Conservation (phyloP, 2,797 vertebrate species). For the Enteromius argenteus region DNA sequence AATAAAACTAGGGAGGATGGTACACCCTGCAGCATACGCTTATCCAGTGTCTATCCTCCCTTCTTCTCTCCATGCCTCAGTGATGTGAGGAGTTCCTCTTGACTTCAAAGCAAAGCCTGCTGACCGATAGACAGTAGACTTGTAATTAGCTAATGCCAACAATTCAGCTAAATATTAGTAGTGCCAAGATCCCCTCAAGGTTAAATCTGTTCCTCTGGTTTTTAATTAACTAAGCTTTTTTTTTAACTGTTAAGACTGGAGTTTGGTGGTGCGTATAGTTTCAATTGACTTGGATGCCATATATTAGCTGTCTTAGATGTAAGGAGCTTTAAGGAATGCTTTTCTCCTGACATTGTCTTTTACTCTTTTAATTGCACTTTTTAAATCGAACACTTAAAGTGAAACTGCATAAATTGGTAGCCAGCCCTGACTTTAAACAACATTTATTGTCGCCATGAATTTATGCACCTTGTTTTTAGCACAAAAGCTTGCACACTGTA, state of each 20-base stretch:
- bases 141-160: constrained; percentile 52
- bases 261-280: constrained; percentile 40
- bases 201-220: constrained; percentile 43
- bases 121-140: constrained; percentile 21
- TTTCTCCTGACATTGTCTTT: constrained; percentile 17
- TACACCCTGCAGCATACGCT: constrained; percentile 28
- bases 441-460: constrained; percentile 5
- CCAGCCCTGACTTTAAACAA: background rate
- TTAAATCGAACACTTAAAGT: background rate
- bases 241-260: background rate
- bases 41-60: constrained; percentile 22
- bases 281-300: background rate
- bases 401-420: background rate
- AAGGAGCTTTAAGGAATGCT: constrained; percentile 4
- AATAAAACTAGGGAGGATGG: constrained; percentile 41
- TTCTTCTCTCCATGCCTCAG: constrained; percentile 19
- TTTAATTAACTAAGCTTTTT: constrained; percentile 43
- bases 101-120: constrained; percentile 30
- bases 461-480: background rate
- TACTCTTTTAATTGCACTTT: constrained; percentile 23
- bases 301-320: constrained; percentile 3
- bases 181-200: constrained; percentile 43
- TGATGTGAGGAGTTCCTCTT: constrained; percentile 45
- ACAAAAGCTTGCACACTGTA: background rate
- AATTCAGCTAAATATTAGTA: constrained; percentile 41